Percentiles rank a stretch among this genome's conserved stretches.
These are phyloP conservation scores for Eumaeus atala DNA, from an alignment of 1,140 invertebrate species.

Conservation along the genomic window DNA sequence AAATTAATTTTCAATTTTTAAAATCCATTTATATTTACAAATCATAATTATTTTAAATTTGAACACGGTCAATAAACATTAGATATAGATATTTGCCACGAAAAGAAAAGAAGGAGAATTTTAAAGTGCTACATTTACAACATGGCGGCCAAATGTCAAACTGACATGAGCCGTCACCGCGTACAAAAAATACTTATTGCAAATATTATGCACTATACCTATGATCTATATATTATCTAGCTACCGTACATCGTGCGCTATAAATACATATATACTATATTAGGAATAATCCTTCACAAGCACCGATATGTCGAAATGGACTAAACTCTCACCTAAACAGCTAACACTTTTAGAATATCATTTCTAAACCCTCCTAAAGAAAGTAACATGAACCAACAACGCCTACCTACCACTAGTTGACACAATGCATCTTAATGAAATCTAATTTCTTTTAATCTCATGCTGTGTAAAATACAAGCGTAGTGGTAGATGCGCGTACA, in stretches of 20 bases:
- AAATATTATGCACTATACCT: constrained; percentile 26
- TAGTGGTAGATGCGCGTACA: constrained; percentile 9
- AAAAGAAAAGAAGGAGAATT: constrained; percentile 5
- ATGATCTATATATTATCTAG: constrained; percentile 26
- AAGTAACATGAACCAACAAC: not conserved
- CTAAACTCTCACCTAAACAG: constrained; percentile 47
- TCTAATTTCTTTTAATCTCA: not conserved
- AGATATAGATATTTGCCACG: not conserved
- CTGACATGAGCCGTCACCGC: not conserved
- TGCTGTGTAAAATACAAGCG: not conserved
- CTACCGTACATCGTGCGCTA: constrained; percentile 40
- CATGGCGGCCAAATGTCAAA: constrained; percentile 3
- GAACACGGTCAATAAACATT: not conserved
- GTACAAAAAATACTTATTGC: constrained; percentile 37
- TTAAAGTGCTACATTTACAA: not conserved
- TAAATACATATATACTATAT: constrained; percentile 35
- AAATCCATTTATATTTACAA: constrained; percentile 13
- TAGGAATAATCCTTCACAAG: constrained; percentile 61
- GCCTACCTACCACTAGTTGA: constrained; percentile 5
- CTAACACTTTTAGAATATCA: constrained; percentile 58
- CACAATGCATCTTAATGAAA: not conserved
- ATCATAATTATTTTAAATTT: not conserved
- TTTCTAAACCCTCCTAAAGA: constrained; percentile 45
- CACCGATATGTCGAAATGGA: constrained; percentile 70
- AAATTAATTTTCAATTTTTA: constrained; percentile 10